Base-by-base conservation (phyloP, 2,888 invertebrate species). In the Ditylenchus weischeri region DNA sequence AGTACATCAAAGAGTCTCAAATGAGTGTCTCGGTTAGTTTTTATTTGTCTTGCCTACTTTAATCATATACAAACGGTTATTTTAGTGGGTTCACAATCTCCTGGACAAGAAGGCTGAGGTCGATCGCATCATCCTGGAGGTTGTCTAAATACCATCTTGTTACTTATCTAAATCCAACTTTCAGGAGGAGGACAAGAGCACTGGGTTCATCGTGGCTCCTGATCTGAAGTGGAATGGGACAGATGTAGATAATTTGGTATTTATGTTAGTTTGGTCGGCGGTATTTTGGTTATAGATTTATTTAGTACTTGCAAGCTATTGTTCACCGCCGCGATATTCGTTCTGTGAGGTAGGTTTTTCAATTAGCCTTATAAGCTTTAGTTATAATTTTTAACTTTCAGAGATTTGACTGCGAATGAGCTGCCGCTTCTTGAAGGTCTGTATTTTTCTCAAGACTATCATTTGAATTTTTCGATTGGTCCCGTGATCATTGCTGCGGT, bases 201-300 rank as follows among this genome's bases (percentile, higher is more conserved):
- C 85, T 71, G 94, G 95, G 0, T 96, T 95, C 83, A 86, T 96
- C 18, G 84, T 99, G 18, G 81, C 93, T 0, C 93, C 93, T 0
- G 98, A 99, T 85, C 86, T 95, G 66, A 99, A 98, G 84, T 98
- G 98, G 96, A 91, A 94, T 85, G 91, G 91, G 18, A 84, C 88
- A 57, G 85, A 86, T 59, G 74, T 88, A 21, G 90, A 91, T 79
- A 90, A 0, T 84, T 99, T 18, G 43, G 43, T 43, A 43, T 15
- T 43, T 5, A 43, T 13, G 43, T 43, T 43, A 13, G 2, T 43
- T 43, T 10, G 43, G 8, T 8, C 1, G 8, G 13, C 2, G 15
- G 8, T 43, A 8, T 43, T 1, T 6, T 43, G 2, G 8, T 13
- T 6, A 2, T 15, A 2, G 2, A 13, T 43, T 8, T 43, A 6